These are phyloP conservation scores for Tetranychus piercei DNA, from an alignment of 2,888 invertebrate genomes.

Conservation along the genomic window DNA sequence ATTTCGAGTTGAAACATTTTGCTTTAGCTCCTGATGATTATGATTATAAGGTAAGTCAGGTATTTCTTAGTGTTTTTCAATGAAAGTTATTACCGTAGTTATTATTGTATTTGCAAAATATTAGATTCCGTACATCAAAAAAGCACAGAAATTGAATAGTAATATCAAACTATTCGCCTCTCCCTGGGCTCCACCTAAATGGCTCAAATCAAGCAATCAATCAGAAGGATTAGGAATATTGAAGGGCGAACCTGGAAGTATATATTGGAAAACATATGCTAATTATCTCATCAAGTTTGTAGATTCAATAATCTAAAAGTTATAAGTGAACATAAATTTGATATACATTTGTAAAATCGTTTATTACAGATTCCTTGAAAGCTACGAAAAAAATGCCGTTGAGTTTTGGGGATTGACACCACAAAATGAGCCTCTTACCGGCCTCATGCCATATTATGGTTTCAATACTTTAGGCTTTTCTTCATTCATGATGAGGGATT, in stretches of 20 bases:
- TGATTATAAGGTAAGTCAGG: constrained; percentile 3
- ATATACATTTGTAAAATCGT: neutral
- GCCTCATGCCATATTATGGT: constrained; percentile 30
- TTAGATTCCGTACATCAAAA: constrained; percentile 32
- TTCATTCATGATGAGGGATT: constrained; percentile 40
- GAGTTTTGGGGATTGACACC: constrained; percentile 60
- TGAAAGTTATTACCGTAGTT: too few species aligned
- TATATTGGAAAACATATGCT: constrained; percentile 57
- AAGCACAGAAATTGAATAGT: constrained; percentile 28
- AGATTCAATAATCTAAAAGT: constrained; percentile 21
- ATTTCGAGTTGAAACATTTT: constrained; percentile 7
- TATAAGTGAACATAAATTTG: neutral
- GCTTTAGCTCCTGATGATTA: neutral
- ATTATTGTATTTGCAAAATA: too few species aligned
- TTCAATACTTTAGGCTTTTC: constrained; percentile 35
- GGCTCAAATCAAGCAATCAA: constrained; percentile 39
- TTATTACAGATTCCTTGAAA: constrained; percentile 48
- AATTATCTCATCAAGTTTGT: constrained; percentile 52
- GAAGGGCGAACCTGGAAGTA: constrained; percentile 29
- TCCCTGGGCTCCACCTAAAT: constrained; percentile 41
- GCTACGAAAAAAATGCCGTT: constrained; percentile 46
- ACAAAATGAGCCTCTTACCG: constrained; percentile 58
- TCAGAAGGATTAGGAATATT: constrained; percentile 33
- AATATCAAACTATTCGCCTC: constrained; percentile 35
- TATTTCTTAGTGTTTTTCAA: too few species aligned